A percentile compares a stretch with the other conserved stretches of the same genome.
Evolutionary conservation across 2,113 vertebrate species (phyloP).

Genomic region (Chamaea fasciata): DNA sequence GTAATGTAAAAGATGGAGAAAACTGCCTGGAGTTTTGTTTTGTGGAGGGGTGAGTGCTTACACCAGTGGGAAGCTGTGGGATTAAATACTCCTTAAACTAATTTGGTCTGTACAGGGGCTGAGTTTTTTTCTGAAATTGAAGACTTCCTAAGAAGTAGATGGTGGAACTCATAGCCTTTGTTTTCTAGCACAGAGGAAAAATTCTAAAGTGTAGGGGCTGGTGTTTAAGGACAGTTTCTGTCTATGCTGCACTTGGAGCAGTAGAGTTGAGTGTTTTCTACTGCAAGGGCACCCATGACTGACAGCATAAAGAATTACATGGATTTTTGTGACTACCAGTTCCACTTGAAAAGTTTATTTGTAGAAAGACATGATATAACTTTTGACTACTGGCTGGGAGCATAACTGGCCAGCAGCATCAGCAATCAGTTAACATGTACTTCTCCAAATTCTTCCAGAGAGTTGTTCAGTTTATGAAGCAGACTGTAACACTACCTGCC

Average conservation of each 20-base stretch:
- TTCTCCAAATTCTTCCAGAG: not conserved
- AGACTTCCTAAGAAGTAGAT: not conserved
- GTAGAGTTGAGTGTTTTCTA: not conserved
- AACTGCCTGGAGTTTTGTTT: not conserved
- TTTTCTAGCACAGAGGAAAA: not conserved
- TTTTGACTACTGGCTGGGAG: not conserved
- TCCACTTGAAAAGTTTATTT: not conserved
- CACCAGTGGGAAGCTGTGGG: not conserved
- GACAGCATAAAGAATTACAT: not conserved
- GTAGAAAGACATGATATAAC: not conserved
- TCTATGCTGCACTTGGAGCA: accelerated
- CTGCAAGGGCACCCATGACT: accelerated
- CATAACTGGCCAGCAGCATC: not conserved
- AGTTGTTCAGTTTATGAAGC: not conserved
- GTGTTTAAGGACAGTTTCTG: not conserved
- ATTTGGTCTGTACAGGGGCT: accelerated
- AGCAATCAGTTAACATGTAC: not conserved
- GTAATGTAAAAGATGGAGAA: not conserved
- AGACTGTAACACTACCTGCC: accelerated
- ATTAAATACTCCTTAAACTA: not conserved
- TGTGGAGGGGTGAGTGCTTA: not conserved
- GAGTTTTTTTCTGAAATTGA: not conserved
- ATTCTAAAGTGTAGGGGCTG: accelerated
- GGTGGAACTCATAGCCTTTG: not conserved
- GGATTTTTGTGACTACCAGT: not conserved